Evolutionary conservation across 2,888 invertebrate species (phyloP).

Genomic region (Lamellibrachia columna): DNA sequence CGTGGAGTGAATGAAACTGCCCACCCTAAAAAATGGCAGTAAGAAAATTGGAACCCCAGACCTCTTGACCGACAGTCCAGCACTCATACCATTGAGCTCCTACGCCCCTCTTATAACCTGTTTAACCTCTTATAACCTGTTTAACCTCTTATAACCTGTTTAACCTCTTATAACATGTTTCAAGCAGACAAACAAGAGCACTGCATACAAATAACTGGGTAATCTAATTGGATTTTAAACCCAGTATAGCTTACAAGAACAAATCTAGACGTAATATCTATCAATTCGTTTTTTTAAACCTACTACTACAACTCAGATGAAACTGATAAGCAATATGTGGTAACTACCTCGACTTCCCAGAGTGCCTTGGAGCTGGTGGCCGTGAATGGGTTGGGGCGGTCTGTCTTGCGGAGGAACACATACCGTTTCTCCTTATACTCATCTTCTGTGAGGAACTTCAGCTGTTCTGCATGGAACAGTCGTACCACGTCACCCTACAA

Average conservation of each 20-base stretch:
- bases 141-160: too few species aligned
- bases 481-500: constrained; percentile 79
- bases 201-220: too few species aligned
- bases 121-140: too few species aligned
- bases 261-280: neutral
- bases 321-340: neutral
- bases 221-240: too few species aligned
- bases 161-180: too few species aligned
- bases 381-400: constrained; percentile 94
- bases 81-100: too few species aligned
- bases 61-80: too few species aligned
- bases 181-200: too few species aligned
- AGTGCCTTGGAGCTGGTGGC: constrained; percentile 98
- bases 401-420: constrained; percentile 85
- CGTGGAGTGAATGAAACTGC: too few species aligned
- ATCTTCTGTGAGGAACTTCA: constrained; percentile 98
- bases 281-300: neutral
- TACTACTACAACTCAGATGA: neutral
- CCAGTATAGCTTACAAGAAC: neutral
- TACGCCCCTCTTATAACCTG: too few species aligned
- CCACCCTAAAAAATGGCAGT: too few species aligned
- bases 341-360: constrained; percentile 91
- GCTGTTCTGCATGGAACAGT: constrained; percentile 83
- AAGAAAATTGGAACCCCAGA: too few species aligned
- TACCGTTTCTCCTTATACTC: constrained; percentile 93